Conservation (phyloP, 2,888 invertebrate genomes). For the Melangyna quadrimaculata region DNA sequence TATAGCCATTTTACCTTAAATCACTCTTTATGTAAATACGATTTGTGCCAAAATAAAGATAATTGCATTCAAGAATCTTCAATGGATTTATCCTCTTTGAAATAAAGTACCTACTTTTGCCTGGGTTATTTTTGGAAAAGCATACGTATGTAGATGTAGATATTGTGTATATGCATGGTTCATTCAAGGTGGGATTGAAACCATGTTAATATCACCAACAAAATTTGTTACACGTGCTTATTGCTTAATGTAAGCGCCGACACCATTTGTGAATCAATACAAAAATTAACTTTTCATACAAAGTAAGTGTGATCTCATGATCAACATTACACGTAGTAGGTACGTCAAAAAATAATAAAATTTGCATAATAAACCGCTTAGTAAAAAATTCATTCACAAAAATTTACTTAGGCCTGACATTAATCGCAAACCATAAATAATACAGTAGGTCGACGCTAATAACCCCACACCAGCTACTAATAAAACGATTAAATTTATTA, state of each 20-base stretch:
- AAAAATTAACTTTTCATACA: background rate
- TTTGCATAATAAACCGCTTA: background rate
- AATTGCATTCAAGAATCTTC: no score
- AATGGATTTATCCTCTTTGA: no score
- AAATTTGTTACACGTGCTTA: background rate
- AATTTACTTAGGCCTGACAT: no score
- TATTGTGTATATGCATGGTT: no score
- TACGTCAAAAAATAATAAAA: background rate
- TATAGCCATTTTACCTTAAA: no score
- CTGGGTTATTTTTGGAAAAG: no score
- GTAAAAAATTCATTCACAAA: background rate
- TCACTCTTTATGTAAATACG: no score
- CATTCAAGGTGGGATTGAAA: no score
- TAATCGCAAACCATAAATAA: background rate
- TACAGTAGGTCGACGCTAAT: background rate
- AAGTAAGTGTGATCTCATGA: background rate
- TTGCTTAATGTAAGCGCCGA: background rate
- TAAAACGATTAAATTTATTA: background rate
- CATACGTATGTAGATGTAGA: no score
- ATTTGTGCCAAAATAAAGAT: no score
- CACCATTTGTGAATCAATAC: background rate
- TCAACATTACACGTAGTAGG: background rate
- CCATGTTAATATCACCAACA: no score
- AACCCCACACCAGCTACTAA: background rate
- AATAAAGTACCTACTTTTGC: no score